Conservation (phyloP, 2,888 invertebrate species). For the Noctua pronuba region DNA sequence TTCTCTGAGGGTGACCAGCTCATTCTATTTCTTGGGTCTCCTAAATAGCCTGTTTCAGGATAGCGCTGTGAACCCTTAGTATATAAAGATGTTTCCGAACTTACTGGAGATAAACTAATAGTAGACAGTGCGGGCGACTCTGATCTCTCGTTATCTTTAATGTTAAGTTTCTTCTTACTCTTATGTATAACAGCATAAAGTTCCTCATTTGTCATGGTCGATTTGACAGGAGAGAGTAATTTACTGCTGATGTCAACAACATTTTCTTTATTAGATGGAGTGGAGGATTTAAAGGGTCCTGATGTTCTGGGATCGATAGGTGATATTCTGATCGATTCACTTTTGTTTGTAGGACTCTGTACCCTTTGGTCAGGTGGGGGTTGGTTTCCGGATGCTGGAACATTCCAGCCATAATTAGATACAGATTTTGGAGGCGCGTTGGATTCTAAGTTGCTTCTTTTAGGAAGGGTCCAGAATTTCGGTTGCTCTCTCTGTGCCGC, state of each 20-base stretch:
- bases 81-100: slow-evolving; percentile 86
- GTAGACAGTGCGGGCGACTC: slow-evolving; percentile 87
- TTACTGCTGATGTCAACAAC: slow-evolving; percentile 87
- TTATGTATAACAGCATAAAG: slow-evolving; percentile 94
- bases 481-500: slow-evolving; percentile 79
- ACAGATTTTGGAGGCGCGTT: slow-evolving; percentile 69
- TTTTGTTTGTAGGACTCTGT: slow-evolving; percentile 60
- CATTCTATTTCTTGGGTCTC: slow-evolving; percentile 90
- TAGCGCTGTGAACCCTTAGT: slow-evolving; percentile 85
- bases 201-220: slow-evolving; percentile 95
- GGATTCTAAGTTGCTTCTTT: slow-evolving; percentile 75
- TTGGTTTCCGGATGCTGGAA: slow-evolving; percentile 65
- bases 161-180: slow-evolving; percentile 93
- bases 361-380: slow-evolving; percentile 65
- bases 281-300: slow-evolving; percentile 92
- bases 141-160: slow-evolving; percentile 90
- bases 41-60: slow-evolving; percentile 92
- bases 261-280: slow-evolving; percentile 91
- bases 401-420: slow-evolving; percentile 72
- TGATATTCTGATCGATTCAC: slow-evolving; percentile 91
- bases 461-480: slow-evolving; percentile 91
- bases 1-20: slow-evolving; percentile 92
- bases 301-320: slow-evolving; percentile 92
- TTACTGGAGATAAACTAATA: slow-evolving; percentile 88
- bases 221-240: slow-evolving; percentile 92